Evolutionary conservation across 1,140 invertebrate genomes (phyloP), one percentile per base, ranked within the genome.

Genomic region (Sinella curviseta): DNA sequence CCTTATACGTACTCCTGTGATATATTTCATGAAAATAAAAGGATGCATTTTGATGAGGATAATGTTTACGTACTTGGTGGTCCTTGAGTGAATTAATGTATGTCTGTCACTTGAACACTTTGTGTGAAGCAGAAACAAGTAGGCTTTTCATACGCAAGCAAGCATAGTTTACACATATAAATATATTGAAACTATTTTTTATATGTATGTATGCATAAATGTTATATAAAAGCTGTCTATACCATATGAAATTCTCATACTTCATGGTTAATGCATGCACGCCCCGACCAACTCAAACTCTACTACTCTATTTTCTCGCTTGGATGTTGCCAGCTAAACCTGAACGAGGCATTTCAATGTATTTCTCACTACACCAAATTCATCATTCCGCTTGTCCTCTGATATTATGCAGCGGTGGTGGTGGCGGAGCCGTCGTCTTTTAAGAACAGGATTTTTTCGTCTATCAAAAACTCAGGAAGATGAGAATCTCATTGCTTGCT

Each of bases 1-100:
- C 20, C 8, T 8, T 48, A 48, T 48, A 48, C 8, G 20, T 48
- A 20, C 39, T 48, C n/a, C n/a, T 48, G 39, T 48, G 39, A 48
- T 48, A 12, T 20, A 12, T 8, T 20, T 12, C 20, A 20, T 48
- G 39, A 48, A 60, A 12, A 60, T 17, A 60, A 60, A 60, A 60
- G 57, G 57, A 60, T 60, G 57, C 12, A 26, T 16, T 60, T 17
- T 60, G 14, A 60, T 60, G 57, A 48, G 4, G 39, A 60, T 60
- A 60, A 60, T 60, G 24, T 60, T 60, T 60, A 60, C 57, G 14
- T 60, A 60, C 57, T 60, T 60, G 57, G 57, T 60, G 57, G 57
- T 60, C 57, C 57, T 60, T 60, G 57, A 60, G 24, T 60, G 57
- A 60, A 60, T 60, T n/a, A 60, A 60, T 60, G 57, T 60, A 48